Evolutionary conservation across 2,888 invertebrate species (phyloP).

Genomic region (Xanthia icteritia): DNA sequence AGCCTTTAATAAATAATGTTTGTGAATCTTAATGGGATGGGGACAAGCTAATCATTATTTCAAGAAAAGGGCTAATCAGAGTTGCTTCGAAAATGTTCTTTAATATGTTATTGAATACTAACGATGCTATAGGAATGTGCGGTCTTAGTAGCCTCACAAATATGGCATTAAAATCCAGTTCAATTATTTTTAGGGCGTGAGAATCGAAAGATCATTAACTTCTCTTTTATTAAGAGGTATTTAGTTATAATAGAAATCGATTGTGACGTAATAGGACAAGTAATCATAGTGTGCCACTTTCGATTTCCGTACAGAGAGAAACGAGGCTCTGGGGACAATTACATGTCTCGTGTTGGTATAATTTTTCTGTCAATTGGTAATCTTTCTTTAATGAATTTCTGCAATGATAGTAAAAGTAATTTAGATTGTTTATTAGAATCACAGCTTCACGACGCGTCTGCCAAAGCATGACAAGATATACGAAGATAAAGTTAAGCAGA

Average conservation of each 20-base stretch:
- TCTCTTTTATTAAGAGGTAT: slow-evolving; percentile 54
- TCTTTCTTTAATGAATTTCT: background rate
- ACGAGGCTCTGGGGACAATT: slow-evolving; percentile 50
- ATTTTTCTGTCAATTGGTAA: slow-evolving; percentile 11
- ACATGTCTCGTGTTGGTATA: slow-evolving; percentile 11
- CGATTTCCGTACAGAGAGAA: slow-evolving; percentile 52
- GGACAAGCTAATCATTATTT: background rate
- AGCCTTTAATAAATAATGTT: slow-evolving; percentile 21
- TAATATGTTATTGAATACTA: background rate
- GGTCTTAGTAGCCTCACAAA: background rate
- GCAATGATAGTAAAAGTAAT: background rate
- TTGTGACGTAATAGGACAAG: slow-evolving; percentile 50
- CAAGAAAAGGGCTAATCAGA: background rate
- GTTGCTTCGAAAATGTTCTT: background rate
- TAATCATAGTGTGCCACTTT: slow-evolving; percentile 56
- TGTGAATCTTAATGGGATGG: background rate
- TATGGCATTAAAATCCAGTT: slow-evolving; percentile 18
- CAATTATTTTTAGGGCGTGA: slow-evolving; percentile 32
- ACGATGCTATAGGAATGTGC: too few species aligned
- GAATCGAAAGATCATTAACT: slow-evolving; percentile 38
- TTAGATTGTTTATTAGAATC: background rate
- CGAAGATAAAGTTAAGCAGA: background rate
- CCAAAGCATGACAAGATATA: background rate
- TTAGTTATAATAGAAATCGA: slow-evolving; percentile 61
- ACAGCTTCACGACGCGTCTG: too few species aligned